Percentiles rank a stretch among this genome's conserved stretches.
phyloP scores from a whole-genome alignment of 2,888 invertebrate species.

The Fragum whitleyi region DNA sequence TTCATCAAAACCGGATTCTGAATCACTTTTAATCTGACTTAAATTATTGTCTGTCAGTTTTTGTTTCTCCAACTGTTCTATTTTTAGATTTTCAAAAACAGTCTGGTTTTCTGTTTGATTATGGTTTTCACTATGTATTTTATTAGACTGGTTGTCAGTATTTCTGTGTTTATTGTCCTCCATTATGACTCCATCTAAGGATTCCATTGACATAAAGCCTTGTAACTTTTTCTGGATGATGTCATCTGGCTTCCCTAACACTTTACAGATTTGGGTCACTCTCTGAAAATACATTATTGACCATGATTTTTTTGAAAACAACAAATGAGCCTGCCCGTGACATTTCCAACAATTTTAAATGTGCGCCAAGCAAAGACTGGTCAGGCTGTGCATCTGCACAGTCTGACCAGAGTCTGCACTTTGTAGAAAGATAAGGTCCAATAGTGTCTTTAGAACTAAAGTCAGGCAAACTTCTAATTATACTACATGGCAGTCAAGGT shows the following conservation, averaged over 20 bases:
- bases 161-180: conserved; percentile 55
- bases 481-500: too few species aligned
- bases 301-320: too few species aligned
- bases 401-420: too few species aligned
- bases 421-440: too few species aligned
- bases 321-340: too few species aligned
- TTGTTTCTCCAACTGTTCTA: conserved; percentile 45
- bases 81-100: conserved; percentile 45
- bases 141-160: conserved; percentile 46
- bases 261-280: conserved; percentile 79
- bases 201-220: conserved; percentile 82
- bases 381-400: too few species aligned
- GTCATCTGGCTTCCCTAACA: conserved; percentile 81
- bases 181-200: conserved; percentile 72
- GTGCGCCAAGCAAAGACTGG: too few species aligned
- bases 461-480: too few species aligned
- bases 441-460: too few species aligned
- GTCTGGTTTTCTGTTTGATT: conserved; percentile 46
- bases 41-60: conserved; percentile 51
- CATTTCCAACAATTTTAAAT: too few species aligned
- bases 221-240: conserved; percentile 80
- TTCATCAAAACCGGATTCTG: conserved; percentile 85
- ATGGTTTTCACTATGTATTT: conserved; percentile 31
- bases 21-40: conserved; percentile 78
- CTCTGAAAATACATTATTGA: conserved; percentile 72